These are phyloP conservation scores for Euzetes globulus DNA, from an alignment of 2,888 invertebrate species.

Conservation along the genomic window DNA sequence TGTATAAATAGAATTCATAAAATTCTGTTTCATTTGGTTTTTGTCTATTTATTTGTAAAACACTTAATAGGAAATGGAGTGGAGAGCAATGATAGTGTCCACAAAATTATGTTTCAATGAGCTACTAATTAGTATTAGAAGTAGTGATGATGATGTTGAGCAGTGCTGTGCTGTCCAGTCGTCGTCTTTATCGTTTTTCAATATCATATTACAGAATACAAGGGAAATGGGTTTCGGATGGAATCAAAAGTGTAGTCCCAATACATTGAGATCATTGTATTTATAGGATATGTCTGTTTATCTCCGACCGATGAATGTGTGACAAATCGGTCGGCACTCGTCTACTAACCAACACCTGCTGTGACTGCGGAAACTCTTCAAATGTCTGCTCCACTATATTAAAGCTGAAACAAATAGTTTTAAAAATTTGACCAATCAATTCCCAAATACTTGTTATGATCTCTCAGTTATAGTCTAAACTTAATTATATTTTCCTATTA, in stretches of 20 bases:
- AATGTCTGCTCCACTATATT: neutral
- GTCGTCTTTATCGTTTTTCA: neutral
- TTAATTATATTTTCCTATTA: neutral
- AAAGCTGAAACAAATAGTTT: neutral
- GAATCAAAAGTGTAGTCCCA: neutral
- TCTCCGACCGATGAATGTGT: neutral
- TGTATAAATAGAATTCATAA: neutral
- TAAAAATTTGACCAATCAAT: neutral
- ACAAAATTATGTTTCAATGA: neutral
- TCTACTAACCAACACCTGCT: conserved; percentile 11
- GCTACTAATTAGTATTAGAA: neutral
- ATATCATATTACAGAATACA: conserved; percentile 1
- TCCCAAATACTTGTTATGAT: neutral
- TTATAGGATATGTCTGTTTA: neutral
- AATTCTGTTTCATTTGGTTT: neutral
- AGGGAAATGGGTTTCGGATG: conserved; percentile 15
- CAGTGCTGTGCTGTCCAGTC: neutral
- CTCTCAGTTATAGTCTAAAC: neutral
- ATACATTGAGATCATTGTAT: neutral
- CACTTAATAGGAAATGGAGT: neutral
- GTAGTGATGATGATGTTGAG: neutral
- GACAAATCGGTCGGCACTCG: conserved; percentile 19
- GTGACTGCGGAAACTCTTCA: conserved; percentile 27
- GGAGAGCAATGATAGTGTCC: neutral
- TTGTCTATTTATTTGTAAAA: neutral